Evolutionary conservation across 1,140 invertebrate genomes (phyloP).

Genomic region (Oryctes rhinoceros): DNA sequence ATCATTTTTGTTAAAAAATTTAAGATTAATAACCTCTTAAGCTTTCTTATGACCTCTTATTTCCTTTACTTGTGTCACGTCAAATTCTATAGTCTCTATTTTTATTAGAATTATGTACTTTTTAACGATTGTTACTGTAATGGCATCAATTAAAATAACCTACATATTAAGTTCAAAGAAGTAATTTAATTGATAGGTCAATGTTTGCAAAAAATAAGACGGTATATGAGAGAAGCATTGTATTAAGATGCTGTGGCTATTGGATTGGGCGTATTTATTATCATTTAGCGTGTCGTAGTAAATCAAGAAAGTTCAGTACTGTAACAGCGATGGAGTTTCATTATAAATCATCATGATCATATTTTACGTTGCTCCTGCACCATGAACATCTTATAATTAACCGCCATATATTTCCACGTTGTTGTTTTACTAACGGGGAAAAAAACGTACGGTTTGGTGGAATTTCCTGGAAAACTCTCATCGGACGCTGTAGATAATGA

Average conservation of each 20-base stretch:
- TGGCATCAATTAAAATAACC: no score
- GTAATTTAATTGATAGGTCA: no score
- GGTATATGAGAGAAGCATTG: neutral
- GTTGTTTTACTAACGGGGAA: neutral
- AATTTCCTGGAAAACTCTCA: constrained; percentile 9
- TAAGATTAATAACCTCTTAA: no score
- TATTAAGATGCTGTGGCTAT: neutral
- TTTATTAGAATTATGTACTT: no score
- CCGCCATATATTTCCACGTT: neutral
- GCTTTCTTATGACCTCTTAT: no score
- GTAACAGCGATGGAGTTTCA: neutral
- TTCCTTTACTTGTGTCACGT: no score
- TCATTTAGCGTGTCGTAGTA: neutral
- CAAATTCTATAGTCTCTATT: no score
- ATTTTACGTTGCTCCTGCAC: no score
- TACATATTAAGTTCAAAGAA: no score
- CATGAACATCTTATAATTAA: constrained; percentile 1
- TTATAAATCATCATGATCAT: neutral
- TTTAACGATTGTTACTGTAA: no score
- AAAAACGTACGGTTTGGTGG: neutral
- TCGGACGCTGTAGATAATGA: neutral
- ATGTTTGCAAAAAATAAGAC: no score
- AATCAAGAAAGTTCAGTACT: neutral
- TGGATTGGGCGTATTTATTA: neutral
- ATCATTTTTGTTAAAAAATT: no score